Base-by-base conservation (phyloP, 1,140 invertebrate species). In the Ladona fulva region DNA sequence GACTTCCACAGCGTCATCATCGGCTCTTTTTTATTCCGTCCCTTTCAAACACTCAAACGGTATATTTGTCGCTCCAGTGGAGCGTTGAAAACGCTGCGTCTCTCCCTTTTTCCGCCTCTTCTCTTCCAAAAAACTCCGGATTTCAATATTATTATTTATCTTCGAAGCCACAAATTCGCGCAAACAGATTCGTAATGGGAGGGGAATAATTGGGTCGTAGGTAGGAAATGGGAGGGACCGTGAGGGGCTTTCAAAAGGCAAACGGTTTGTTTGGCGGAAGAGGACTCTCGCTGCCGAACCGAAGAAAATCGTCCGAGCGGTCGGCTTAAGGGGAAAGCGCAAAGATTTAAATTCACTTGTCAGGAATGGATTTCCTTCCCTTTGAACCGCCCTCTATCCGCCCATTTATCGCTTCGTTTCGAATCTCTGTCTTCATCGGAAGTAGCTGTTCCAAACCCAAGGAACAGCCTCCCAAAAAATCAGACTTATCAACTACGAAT, bases 81-180 rank as follows among this genome's bases (percentile, higher is more conserved):
- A 22, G 16, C 52, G 52, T 66, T 66, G n/a, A 66, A 12, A 66
- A 52, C 44, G 44, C 44, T n/a, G n/a, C n/a, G n/a, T n/a, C n/a
- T n/a, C 19, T 66, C 52, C n/a, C 52, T 22, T 66, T 22, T 22
- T 66, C 52, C 52, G 52, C 52, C 14, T 19, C 52, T 12, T 22
- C 3, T 16, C 52, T 12, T 22, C 52, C 52, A 12, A 66, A 66
- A 66, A 19, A 66, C n/a, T 66, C 52, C 52, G 52, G 52, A 66
- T 66, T 66, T 66, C 52, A 66, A 22, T 66, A 66, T 66, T 66
- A 66, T 66, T 66, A 66, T 66, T 66, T 66, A 66, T 66, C n/a
- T 22, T 22, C 52, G 52, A 66, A 66, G 52, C 52, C 52, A 12
- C 52, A 66, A 66, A 66, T 66, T 66, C 52, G 52, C 52, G 52